Evolutionary conservation across 2,888 invertebrate species (phyloP).

Genomic region (Drosophila eohydei): DNA sequence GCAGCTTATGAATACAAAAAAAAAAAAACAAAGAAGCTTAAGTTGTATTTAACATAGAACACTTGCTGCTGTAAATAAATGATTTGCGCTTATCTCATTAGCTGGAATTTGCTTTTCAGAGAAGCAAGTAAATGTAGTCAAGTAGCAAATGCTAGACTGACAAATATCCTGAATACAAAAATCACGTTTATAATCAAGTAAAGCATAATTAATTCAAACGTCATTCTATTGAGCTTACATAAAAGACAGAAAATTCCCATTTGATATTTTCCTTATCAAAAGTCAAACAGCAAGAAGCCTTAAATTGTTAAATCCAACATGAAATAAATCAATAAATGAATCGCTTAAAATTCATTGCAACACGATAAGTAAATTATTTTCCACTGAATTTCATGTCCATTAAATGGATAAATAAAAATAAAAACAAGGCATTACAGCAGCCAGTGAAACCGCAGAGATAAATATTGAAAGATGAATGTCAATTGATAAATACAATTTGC

Average conservation of each 20-base stretch:
- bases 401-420: slow-evolving; percentile 1
- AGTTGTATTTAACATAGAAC: background rate
- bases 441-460: background rate
- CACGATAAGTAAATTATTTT: background rate
- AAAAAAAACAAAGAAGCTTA: background rate
- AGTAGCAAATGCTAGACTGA: background rate
- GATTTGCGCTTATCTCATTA: background rate
- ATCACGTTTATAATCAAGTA: background rate
- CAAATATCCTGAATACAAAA: background rate
- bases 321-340: slow-evolving; percentile 14
- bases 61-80: background rate
- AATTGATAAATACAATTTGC: slow-evolving; percentile 24
- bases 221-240: background rate
- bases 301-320: background rate
- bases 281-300: background rate
- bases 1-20: background rate
- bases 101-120: background rate
- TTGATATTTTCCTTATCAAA: background rate
- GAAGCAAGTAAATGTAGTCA: background rate
- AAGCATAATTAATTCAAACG: background rate
- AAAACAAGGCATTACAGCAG: background rate
- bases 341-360: slow-evolving; percentile 8
- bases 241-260: background rate
- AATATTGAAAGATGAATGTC: background rate
- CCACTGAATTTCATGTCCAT: slow-evolving; percentile 23